A percentile compares a stretch with the other conserved stretches of the same genome.
These are phyloP conservation scores for Anastrepha ludens DNA, from an alignment of 1,140 invertebrate genomes.

Conservation along the genomic window DNA sequence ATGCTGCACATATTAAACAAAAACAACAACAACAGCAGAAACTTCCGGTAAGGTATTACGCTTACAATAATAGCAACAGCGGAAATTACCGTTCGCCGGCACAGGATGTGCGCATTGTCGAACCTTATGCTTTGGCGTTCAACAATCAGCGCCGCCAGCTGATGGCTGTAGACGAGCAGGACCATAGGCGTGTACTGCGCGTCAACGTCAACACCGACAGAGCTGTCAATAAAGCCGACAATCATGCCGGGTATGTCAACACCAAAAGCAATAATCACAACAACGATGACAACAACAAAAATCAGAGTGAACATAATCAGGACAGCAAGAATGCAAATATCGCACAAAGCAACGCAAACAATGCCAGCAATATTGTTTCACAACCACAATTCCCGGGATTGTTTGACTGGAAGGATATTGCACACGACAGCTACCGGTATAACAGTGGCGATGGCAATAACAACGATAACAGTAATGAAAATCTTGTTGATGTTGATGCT, in stretches of 20 bases:
- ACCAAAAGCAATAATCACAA: background rate
- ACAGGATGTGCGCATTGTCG: background rate
- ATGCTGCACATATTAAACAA: background rate
- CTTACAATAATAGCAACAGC: conserved; percentile 64
- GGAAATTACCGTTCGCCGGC: conserved; percentile 69
- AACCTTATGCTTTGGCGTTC: conserved; percentile 22
- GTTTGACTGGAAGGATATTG: conserved; percentile 10
- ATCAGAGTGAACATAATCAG: conserved; percentile 8
- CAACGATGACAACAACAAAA: background rate
- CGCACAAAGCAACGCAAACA: background rate
- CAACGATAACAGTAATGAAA: background rate
- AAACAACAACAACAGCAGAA: conserved; percentile 14
- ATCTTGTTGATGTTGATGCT: too few relatives aligned
- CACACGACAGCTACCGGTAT: too few relatives aligned
- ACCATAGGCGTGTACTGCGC: conserved; percentile 10
- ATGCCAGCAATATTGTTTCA: background rate
- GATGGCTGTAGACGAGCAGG: background rate
- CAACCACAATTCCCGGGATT: background rate
- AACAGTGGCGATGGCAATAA: background rate
- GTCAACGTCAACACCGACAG: conserved; percentile 47
- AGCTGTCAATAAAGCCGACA: background rate
- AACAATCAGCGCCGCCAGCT: background rate
- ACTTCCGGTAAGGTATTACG: conserved; percentile 69
- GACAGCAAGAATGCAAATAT: background rate
- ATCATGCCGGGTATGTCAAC: background rate